Base-by-base conservation (phyloP, 2,797 vertebrate species). In the Pogonophryne albipinna region DNA sequence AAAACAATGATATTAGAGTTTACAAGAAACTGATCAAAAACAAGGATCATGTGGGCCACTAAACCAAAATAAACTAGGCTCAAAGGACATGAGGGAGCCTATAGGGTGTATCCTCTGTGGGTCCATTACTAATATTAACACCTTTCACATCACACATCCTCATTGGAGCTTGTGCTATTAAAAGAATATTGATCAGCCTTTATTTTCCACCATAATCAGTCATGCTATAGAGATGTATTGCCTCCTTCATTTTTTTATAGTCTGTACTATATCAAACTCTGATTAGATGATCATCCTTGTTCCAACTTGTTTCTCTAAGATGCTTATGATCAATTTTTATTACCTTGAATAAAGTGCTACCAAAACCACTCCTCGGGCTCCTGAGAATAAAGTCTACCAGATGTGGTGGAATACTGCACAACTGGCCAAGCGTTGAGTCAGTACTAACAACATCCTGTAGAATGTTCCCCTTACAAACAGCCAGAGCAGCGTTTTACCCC, bases 351-450 rank as follows among this genome's bases (percentile, higher is more conserved):
- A 31, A 75, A 84, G 19, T 61, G 60, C 45, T 64, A 13, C 62
- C n/a, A 47, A 74, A 76, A 63, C 31, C 67, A 17, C 20, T 51
- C 31, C 31, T 47, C 53, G 44, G 63, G 4, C 4, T 80, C 52
- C 65, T 64, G 51, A 71, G 51, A 66, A 49, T 75, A 83, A 81
- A n/a, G 53, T 79, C 77, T 73, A 79, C 74, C 82, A 86, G 77
- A 89, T 86, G 86, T 78, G 72, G 67, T 78, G 84, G 81, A 87
- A 85, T 49, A 68, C 50, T 84, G 44, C 45, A 84, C 66, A 69
- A 66, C 34, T 46, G 61, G 85, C 85, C 85, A 89, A 87, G 64
- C 79, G 59, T 85, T 89, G 87, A 90, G 79, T 90, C 85, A 87
- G 75, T 80, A 61, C 66, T 84, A 84, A 85, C 51, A 27, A 71